phyloP scores from a whole-genome alignment of 2,797 vertebrate genomes.

The Cirrhinus mrigala region DNA sequence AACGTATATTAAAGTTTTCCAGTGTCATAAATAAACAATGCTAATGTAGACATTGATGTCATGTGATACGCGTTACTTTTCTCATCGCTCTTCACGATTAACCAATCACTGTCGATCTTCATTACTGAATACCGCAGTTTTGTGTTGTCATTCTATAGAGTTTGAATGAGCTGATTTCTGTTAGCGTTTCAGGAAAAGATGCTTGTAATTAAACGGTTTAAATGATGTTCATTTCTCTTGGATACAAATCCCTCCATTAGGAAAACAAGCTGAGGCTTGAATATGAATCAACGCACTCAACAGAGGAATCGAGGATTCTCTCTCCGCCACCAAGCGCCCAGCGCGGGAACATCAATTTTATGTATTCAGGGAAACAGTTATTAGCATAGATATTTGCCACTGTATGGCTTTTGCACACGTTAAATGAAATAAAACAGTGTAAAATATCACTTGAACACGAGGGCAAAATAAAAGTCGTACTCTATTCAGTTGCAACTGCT shows the following conservation, averaged over 20 bases:
- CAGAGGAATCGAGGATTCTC: neutral
- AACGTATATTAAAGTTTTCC: neutral
- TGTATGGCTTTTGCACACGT: neutral
- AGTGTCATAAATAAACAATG: neutral
- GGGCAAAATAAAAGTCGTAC: slow-evolving; percentile 8
- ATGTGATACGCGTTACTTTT: neutral
- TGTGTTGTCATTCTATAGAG: neutral
- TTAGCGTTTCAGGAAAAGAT: neutral
- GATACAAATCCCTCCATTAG: no score
- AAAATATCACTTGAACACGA: neutral
- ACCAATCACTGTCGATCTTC: neutral
- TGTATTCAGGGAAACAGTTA: neutral
- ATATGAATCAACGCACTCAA: neutral
- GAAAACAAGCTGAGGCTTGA: neutral
- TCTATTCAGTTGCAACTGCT: neutral
- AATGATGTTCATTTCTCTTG: no score
- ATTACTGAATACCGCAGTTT: neutral
- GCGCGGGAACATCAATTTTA: neutral
- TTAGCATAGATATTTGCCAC: no score
- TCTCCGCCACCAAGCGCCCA: neutral
- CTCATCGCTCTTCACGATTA: neutral
- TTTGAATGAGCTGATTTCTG: neutral
- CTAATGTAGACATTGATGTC: neutral
- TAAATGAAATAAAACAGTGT: neutral
- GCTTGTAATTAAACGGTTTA: neutral